A percentile compares a stretch with the other conserved stretches of the same genome.
phyloP scores from a whole-genome alignment of 2,888 invertebrate species.

The Pegoplata infirma region DNA sequence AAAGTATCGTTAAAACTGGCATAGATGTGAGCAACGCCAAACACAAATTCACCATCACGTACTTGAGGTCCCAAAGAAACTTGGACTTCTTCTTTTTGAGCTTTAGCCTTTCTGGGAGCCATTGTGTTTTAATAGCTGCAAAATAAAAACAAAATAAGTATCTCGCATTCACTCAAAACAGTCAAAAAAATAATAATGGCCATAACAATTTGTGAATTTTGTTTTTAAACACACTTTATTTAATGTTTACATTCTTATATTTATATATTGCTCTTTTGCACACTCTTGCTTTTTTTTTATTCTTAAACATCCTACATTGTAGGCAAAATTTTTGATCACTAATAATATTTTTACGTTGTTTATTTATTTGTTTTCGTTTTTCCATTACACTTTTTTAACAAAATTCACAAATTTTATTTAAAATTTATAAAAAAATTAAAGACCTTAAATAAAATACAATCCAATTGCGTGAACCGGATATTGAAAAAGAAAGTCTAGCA shows the following conservation, averaged over 20 bases:
- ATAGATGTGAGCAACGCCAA: constrained; percentile 99
- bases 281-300: constrained; percentile 11
- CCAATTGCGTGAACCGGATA: constrained; percentile 76
- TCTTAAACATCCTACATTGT: constrained; percentile 34
- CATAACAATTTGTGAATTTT: constrained; percentile 49
- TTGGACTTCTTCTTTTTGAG: constrained; percentile 97
- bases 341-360: neutral
- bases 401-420: constrained; percentile 59
- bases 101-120: constrained; percentile 99
- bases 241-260: constrained; percentile 33
- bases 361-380: constrained; percentile 40
- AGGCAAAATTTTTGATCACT: neutral
- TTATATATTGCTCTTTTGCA: no score
- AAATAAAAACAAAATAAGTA: constrained; percentile 47
- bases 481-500: constrained; percentile 72
- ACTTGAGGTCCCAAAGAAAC: constrained; percentile 97
- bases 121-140: constrained; percentile 79
- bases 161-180: neutral
- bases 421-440: constrained; percentile 64
- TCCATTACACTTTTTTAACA: constrained; percentile 62
- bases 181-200: neutral
- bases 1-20: constrained; percentile 99
- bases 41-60: constrained; percentile 97
- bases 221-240: constrained; percentile 17
- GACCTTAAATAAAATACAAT: constrained; percentile 70